Evolutionary conservation across 2,888 invertebrate genomes (phyloP), one percentile per base, ranked within the genome.

Genomic region (Flexamia atlantica): DNA sequence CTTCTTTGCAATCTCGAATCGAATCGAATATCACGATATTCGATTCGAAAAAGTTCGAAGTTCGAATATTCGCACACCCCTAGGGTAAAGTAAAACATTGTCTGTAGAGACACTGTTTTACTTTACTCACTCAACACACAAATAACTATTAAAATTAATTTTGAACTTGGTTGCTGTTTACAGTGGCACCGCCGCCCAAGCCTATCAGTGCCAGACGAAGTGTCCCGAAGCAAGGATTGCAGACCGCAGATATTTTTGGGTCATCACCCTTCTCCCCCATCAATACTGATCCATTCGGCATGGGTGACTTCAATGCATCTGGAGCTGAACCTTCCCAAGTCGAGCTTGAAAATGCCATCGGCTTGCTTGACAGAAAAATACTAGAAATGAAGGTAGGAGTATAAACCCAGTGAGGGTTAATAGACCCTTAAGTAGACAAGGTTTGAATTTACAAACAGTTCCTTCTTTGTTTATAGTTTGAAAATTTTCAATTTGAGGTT

Each of bases 181-280:
- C 90, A 97, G 97, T 97, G 93, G 96, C 97, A 70, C 97, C 97
- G 85, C 97, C 97, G 84, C 97, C 97, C 84, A 97, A 96, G 90
- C 93, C 95, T 9, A 92, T 93, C 30, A 93, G 93, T 90, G 85
- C 90, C 89, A 84, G 90, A 81, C 28, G 46, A 81, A 40, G 80
- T 80, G 70, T 28, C 5, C 40, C 50, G 10, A 80, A 79, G 68
- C 70, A 90, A 42, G 90, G 90, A 88, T 87, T 92, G 88, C 89
- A 90, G 88, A 93, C 92, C 86, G 94, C 93, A 88, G 97, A 97
- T 91, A 90, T 96, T 25, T 97, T 97, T 90, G 97, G 96, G 32
- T 95, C 95, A 32, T 92, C 95, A 81, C 96, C 96, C 0, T 97
- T 97, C 89, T 25, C 68, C 7, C 76, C 84, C 7, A 76, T 28